A percentile compares a stretch with the other conserved stretches of the same genome.
These are phyloP conservation scores for Erebia palarica DNA, from an alignment of 2,888 invertebrate species.

Conservation along the genomic window DNA sequence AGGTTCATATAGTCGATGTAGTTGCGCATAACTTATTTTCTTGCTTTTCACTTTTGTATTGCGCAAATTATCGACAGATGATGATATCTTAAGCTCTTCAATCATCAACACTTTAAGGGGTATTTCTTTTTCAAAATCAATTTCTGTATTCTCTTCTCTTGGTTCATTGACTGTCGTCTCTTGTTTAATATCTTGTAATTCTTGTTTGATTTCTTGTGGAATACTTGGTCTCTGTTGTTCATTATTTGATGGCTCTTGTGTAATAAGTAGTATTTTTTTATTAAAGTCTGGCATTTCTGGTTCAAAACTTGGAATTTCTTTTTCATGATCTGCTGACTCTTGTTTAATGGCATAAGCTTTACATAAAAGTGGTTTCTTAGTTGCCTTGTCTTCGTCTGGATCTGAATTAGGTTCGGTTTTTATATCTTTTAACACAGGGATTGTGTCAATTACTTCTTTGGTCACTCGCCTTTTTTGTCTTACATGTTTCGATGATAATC, in stretches of 20 bases:
- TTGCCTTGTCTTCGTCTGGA: neutral
- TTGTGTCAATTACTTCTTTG: neutral
- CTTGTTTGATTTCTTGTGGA: neutral
- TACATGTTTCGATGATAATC: neutral
- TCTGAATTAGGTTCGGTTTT: neutral
- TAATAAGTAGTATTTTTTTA: neutral
- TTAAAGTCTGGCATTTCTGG: neutral
- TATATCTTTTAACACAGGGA: neutral
- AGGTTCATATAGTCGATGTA: neutral
- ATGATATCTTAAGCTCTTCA: too few species aligned
- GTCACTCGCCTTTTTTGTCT: neutral
- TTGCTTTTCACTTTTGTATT: neutral
- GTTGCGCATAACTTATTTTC: neutral
- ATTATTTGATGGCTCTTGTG: neutral
- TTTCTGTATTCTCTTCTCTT: neutral
- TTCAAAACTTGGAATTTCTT: neutral
- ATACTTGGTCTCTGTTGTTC: neutral
- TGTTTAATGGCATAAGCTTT: neutral
- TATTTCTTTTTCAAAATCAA: neutral
- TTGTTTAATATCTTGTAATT: neutral
- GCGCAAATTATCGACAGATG: neutral
- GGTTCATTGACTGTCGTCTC: neutral
- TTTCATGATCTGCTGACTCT: neutral
- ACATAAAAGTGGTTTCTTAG: neutral
- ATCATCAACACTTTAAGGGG: too few species aligned